Evolutionary conservation across 2,797 vertebrate genomes (phyloP).

Genomic region (Triplophysa yarkandensis): DNA sequence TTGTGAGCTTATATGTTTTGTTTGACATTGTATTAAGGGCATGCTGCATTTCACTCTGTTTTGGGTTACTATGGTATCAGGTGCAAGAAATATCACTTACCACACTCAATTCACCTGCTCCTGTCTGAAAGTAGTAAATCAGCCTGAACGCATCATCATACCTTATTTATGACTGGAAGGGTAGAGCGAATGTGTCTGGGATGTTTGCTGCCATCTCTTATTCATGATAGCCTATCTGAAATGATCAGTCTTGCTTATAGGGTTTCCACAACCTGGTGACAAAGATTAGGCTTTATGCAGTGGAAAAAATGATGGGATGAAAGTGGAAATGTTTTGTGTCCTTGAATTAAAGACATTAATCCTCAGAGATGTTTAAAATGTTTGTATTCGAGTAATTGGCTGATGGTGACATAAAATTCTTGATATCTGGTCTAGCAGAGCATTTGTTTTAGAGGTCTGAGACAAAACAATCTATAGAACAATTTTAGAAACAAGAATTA

Average conservation of each 20-base stretch:
- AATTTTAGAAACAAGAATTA: background rate
- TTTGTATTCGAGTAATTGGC: background rate
- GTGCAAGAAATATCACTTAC: slow-evolving; percentile 13
- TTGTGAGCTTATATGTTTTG: background rate
- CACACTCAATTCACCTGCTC: slow-evolving; percentile 9
- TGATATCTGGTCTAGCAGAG: background rate
- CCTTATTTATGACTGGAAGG: slow-evolving; percentile 34
- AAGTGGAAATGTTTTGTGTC: background rate
- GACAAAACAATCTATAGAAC: background rate
- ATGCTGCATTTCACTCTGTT: background rate
- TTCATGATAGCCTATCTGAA: slow-evolving; percentile 40
- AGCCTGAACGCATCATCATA: slow-evolving; percentile 35
- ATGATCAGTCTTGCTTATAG: slow-evolving; percentile 14
- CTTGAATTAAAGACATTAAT: background rate
- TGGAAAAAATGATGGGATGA: background rate
- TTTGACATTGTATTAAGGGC: background rate
- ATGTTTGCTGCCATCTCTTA: slow-evolving; percentile 32
- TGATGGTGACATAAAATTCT: background rate
- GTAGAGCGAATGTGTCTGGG: slow-evolving; percentile 18
- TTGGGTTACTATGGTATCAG: slow-evolving; percentile 23
- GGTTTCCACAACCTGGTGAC: background rate
- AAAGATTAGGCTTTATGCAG: background rate
- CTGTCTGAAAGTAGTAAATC: slow-evolving; percentile 33
- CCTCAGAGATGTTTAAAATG: background rate
- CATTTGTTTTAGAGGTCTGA: background rate